Evolutionary conservation across 2,113 vertebrate species (phyloP), one percentile per base, ranked within the genome.

Genomic region (Nycticebus coucang): DNA sequence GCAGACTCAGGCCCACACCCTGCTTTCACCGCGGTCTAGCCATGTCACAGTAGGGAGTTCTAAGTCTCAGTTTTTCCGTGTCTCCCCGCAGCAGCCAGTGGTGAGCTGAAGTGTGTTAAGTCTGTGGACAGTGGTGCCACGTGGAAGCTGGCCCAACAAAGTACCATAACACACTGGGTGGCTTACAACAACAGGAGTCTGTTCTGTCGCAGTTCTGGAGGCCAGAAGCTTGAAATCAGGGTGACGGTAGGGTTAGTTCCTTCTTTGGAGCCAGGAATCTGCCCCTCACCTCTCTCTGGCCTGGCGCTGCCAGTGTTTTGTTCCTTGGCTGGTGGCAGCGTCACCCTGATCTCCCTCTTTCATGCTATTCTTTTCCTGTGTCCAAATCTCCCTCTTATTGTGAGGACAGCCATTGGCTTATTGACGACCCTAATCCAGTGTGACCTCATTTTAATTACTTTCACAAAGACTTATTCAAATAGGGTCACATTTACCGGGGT

Each of bases 11-110:
- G 50, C 69, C 8, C 24, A 62, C 0, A 0, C 21, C 59, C 35
- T 4, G 3, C 11, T 3, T 26, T n/a, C 17, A 26, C 7, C 10
- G 0, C 0, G 2, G n/a, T 59, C n/a, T 17, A 55, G 60, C 45
- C 1, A 1, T 53, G 59, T 13, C 7, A 10, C 53, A 4, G 0
- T 5, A 33, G 53, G 2, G 5, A 10, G 41, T n/a, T 26, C 35
- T n/a, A 26, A 0, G 41, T 72, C 19, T 53, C 30, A 10, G 12
- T 82, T 74, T n/a, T 30, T 84, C 62, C 7, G 4, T 59, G 21
- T 30, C 41, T 9, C 7, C 15, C 11, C 1, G 62, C 0, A 0
- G 24, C 12, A 59, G 4, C 17, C 37, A 28, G 4, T 1, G 14
- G 17, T 35, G 62, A 33, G 6, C 33, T 35, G n/a, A 5, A 13